These are phyloP conservation scores for Elysia crispata DNA, from an alignment of 2,888 invertebrate species.

Conservation along the genomic window DNA sequence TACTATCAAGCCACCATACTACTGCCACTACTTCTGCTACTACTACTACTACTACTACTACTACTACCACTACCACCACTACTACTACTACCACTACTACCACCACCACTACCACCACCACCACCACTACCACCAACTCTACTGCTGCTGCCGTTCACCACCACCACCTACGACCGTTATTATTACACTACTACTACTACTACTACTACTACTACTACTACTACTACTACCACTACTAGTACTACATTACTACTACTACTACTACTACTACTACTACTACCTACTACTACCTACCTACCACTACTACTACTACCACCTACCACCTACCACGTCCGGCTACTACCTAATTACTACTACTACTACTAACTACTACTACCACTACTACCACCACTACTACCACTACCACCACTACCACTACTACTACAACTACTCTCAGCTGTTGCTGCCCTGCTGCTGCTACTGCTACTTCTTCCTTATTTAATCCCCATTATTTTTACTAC, in stretches of 20 bases:
- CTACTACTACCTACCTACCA: too few relatives aligned
- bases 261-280: too few relatives aligned
- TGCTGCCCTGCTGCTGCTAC: not conserved
- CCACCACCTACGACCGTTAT: too few relatives aligned
- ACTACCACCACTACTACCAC: not conserved
- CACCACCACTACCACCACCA: not conserved
- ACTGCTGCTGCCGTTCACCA: too few relatives aligned
- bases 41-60: not conserved
- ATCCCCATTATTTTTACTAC: not conserved
- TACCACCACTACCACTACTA: slow-evolving; percentile 17
- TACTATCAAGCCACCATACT: not conserved
- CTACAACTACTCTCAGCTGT: too few relatives aligned
- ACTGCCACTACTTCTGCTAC: too few relatives aligned
- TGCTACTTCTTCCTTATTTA: too few relatives aligned
- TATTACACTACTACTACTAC: not conserved
- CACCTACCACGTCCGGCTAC: too few relatives aligned
- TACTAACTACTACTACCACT: slow-evolving; percentile 14
- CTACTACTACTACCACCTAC: slow-evolving; percentile 2
- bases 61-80: slow-evolving; percentile 1
- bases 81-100: not conserved
- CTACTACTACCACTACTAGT: slow-evolving; percentile 6
- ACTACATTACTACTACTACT: slow-evolving; percentile 14
- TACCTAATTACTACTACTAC: not conserved
- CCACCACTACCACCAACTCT: not conserved
- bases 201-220: not conserved